These are phyloP conservation scores for Tinamus guttatus DNA, from an alignment of 2,113 vertebrate genomes.

Conservation along the genomic window DNA sequence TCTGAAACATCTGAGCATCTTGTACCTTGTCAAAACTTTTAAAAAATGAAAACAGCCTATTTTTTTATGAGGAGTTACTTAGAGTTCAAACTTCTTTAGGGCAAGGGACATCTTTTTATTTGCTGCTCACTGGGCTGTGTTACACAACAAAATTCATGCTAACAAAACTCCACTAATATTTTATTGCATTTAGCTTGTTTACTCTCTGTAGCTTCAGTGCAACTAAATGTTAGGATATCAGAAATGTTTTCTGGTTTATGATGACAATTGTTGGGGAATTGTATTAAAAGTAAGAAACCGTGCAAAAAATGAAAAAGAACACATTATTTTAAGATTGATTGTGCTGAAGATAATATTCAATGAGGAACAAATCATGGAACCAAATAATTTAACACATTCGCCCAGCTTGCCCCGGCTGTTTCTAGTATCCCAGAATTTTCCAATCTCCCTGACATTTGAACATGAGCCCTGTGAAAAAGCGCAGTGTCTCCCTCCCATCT, in stretches of 20 bases:
- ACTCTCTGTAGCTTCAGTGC: background rate
- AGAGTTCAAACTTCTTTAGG: background rate
- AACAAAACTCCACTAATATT: background rate
- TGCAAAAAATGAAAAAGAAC: background rate
- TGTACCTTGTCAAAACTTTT: slow-evolving; percentile 3
- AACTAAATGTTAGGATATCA: background rate
- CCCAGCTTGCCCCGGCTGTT: background rate
- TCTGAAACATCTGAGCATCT: background rate
- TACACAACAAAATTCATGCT: background rate
- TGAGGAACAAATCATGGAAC: background rate
- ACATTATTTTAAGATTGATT: background rate
- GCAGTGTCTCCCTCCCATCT: background rate
- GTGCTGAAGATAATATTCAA: background rate
- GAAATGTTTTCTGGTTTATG: background rate
- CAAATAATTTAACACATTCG: background rate
- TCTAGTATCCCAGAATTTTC: background rate
- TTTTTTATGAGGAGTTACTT: background rate
- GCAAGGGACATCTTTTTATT: background rate
- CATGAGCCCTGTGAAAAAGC: slow-evolving; percentile 4
- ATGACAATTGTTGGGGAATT: background rate
- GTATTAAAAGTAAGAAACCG: background rate
- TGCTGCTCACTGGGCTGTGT: background rate
- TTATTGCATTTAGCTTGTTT: background rate
- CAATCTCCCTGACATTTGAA: slow-evolving; percentile 28
- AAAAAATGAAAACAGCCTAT: background rate